These are phyloP conservation scores for Dynastes maya DNA, from an alignment of 2,888 invertebrate genomes.

Conservation along the genomic window DNA sequence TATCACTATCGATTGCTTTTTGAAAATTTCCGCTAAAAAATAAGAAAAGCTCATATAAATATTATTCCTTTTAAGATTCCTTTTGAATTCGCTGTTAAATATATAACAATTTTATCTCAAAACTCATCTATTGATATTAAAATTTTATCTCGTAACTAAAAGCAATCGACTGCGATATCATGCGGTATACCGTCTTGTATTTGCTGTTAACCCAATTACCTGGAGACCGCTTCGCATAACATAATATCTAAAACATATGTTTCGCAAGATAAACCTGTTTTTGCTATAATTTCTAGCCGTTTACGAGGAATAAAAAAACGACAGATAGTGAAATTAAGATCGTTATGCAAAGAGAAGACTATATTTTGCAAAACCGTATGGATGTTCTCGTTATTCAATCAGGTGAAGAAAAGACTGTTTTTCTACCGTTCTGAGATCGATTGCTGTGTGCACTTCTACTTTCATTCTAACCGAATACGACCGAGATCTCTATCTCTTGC, in stretches of 20 bases:
- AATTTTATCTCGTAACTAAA: background rate
- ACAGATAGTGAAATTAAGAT: conserved; percentile 9
- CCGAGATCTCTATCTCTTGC: background rate
- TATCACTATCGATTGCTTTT: background rate
- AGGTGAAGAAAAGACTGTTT: background rate
- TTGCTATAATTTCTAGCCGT: conserved; percentile 26
- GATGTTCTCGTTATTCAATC: conserved; percentile 39
- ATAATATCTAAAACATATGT: conserved; percentile 40
- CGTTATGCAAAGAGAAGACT: conserved; percentile 2
- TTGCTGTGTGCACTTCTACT: conserved; percentile 30
- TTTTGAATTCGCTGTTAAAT: background rate
- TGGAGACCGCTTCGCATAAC: conserved; percentile 32
- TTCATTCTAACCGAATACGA: conserved; percentile 17
- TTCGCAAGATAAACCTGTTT: conserved; percentile 43
- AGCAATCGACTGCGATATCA: background rate
- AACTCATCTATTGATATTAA: background rate
- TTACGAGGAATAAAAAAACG: background rate
- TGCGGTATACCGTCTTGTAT: conserved; percentile 13
- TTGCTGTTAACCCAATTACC: conserved; percentile 24
- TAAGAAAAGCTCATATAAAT: background rate
- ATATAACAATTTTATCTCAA: no score
- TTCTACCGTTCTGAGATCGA: conserved; percentile 13
- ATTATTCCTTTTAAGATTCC: background rate
- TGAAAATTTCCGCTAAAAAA: background rate
- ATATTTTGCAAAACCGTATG: conserved; percentile 11